Evolutionary conservation across 2,797 vertebrate species (phyloP).

Genomic region (Rousettus madagascariensis): DNA sequence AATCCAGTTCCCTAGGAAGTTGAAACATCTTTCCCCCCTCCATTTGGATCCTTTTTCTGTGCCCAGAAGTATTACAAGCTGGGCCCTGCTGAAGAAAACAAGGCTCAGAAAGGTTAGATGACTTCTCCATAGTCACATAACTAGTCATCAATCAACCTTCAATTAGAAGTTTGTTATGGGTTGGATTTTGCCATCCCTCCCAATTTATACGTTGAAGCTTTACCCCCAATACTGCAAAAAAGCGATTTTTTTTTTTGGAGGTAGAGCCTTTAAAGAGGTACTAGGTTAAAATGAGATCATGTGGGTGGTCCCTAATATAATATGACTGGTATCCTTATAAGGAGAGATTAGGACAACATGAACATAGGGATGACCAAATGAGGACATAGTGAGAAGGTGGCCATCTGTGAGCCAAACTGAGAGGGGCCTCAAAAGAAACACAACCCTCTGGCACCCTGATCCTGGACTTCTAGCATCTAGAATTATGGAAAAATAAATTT

Average conservation of each 20-base stretch:
- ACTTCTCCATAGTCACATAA: background rate
- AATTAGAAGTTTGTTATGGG: background rate
- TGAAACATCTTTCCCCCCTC: background rate
- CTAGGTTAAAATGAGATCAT: background rate
- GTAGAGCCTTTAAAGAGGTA: background rate
- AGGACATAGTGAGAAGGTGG: background rate
- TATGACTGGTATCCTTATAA: background rate
- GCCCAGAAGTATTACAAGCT: background rate
- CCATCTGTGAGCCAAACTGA: background rate
- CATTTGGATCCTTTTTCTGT: background rate
- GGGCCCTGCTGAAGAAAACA: background rate
- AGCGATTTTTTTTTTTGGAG: background rate
- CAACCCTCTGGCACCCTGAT: background rate
- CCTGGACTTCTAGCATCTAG: background rate
- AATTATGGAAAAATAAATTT: background rate
- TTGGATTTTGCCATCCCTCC: background rate
- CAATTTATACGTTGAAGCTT: background rate
- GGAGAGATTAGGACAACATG: background rate
- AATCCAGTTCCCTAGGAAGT: background rate
- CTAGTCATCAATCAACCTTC: background rate
- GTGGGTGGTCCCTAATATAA: background rate
- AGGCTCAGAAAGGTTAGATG: background rate
- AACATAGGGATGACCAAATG: background rate
- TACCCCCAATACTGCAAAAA: background rate
- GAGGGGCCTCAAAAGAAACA: background rate